Evolutionary conservation across 2,888 invertebrate genomes (phyloP).

Genomic region (Stratiomys singularior): DNA sequence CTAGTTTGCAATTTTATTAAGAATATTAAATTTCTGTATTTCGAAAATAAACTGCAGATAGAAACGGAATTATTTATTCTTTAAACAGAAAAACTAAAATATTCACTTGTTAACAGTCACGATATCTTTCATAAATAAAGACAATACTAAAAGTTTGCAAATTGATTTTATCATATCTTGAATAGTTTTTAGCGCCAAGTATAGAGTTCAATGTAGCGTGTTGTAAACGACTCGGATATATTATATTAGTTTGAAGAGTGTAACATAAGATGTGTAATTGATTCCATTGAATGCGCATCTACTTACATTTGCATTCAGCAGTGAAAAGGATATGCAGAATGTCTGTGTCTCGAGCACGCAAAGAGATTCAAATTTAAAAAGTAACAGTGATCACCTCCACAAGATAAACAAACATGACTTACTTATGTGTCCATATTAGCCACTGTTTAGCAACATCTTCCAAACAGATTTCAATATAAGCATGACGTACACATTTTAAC

Average conservation of each 20-base stretch:
- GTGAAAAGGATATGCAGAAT: neutral
- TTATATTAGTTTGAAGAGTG: neutral
- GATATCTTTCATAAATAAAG: neutral
- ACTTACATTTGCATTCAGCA: neutral
- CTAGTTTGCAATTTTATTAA: too few species aligned
- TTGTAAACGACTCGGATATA: neutral
- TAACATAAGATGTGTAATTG: neutral
- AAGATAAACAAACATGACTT: too few species aligned
- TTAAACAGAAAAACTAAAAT: neutral
- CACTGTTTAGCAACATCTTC: too few species aligned
- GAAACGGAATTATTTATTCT: neutral
- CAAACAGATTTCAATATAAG: too few species aligned
- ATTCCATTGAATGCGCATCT: neutral
- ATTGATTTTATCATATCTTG: neutral
- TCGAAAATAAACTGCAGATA: neutral
- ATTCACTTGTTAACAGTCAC: neutral
- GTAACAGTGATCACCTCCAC: neutral
- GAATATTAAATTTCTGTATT: neutral
- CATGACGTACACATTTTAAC: too few species aligned
- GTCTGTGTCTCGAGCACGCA: neutral
- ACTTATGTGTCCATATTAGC: too few species aligned
- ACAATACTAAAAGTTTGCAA: neutral
- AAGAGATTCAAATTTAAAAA: neutral
- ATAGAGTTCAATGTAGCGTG: neutral
- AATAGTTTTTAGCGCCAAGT: constrained; percentile 6